Conservation (phyloP, 2,888 invertebrate genomes). For the Carpatolechia fugitivella region DNA sequence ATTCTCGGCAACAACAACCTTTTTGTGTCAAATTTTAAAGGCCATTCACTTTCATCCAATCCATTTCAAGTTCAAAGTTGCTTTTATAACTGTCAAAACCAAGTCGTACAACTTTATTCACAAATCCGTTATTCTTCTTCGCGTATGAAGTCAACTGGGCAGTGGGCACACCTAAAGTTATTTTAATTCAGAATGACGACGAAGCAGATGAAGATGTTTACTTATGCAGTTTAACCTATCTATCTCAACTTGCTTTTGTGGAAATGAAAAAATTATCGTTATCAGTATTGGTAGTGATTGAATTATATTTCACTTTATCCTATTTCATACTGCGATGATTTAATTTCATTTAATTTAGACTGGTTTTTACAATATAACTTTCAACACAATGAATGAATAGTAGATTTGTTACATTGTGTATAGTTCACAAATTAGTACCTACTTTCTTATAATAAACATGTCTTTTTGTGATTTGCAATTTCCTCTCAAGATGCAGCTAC, state of each 20-base stretch:
- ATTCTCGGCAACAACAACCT: slow-evolving; percentile 1
- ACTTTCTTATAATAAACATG: too few relatives aligned
- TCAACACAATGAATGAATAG: too few relatives aligned
- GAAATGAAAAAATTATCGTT: too few relatives aligned
- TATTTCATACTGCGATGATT: too few relatives aligned
- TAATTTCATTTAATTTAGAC: not conserved
- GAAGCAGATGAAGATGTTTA: too few relatives aligned
- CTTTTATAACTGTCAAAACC: slow-evolving; percentile 3
- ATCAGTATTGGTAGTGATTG: too few relatives aligned
- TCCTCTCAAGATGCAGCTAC: not conserved
- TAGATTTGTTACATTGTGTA: too few relatives aligned
- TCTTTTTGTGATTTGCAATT: not conserved
- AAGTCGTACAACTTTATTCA: not conserved
- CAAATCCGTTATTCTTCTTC: not conserved
- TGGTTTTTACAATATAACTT: too few relatives aligned
- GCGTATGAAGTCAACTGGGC: not conserved
- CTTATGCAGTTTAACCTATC: too few relatives aligned
- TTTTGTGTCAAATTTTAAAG: not conserved
- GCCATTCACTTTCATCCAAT: slow-evolving; percentile 2
- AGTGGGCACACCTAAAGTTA: not conserved
- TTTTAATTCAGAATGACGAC: not conserved
- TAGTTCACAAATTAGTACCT: too few relatives aligned
- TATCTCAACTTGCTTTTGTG: too few relatives aligned
- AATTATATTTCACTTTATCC: too few relatives aligned
- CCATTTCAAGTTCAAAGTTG: not conserved